Conservation (phyloP, 2,113 vertebrate species). For the Pseudopodoces humilis region DNA sequence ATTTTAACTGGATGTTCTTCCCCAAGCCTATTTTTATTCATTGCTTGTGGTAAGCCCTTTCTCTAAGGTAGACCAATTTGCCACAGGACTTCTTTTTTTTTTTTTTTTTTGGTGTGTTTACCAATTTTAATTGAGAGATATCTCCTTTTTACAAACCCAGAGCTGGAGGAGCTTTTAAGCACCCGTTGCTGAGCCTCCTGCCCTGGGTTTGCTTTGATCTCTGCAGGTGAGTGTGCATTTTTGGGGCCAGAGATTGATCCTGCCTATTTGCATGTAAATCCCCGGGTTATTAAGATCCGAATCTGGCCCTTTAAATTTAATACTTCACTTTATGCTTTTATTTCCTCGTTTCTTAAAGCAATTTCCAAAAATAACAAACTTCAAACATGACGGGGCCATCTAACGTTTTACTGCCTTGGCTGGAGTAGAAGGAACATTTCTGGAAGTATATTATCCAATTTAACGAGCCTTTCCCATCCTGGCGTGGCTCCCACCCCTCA, state of each 20-base stretch:
- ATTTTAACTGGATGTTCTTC: constrained; percentile 63
- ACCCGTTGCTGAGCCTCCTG: neutral
- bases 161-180: constrained; percentile 8
- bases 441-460: constrained; percentile 60
- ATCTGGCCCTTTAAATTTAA: constrained; percentile 65
- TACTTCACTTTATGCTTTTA: constrained; percentile 53
- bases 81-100: neutral
- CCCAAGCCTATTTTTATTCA: constrained; percentile 61
- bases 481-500: constrained; percentile 36
- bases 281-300: constrained; percentile 40
- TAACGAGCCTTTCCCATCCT: constrained; percentile 46
- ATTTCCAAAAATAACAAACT: constrained; percentile 68
- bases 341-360: constrained; percentile 60
- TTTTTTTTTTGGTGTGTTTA: neutral
- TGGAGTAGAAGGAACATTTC: constrained; percentile 56
- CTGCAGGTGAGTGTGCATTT: constrained; percentile 2
- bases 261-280: constrained; percentile 54
- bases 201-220: constrained; percentile 19
- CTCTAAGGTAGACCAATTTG: constrained; percentile 63
- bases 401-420: constrained; percentile 62
- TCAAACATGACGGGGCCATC: constrained; percentile 56
- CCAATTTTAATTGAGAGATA: neutral
- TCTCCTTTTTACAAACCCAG: constrained; percentile 3
- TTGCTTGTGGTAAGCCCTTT: constrained; percentile 60
- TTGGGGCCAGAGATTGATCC: constrained; percentile 27